Base-by-base conservation (phyloP, 2,797 vertebrate genomes). In the Lagorchestes hirsutus region DNA sequence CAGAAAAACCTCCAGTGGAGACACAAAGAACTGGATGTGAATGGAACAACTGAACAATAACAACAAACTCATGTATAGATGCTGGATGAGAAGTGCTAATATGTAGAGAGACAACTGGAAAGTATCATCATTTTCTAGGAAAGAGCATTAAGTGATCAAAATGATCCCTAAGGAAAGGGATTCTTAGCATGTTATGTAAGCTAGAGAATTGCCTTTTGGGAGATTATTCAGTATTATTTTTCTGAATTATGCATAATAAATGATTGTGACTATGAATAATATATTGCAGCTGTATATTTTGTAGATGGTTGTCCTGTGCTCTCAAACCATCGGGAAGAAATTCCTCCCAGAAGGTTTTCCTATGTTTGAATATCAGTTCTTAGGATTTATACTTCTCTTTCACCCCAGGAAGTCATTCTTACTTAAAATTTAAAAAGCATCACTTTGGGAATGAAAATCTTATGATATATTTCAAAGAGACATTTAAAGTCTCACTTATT, bases 141-240 rank as follows among this genome's bases (percentile, higher is more conserved):
- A 40, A 46, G 12, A 67, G 1, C n/a, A 0, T 74, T 40, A 46
- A 82, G 74, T 82, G 74, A 82, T 82, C n/a, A 82, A 24, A 82
- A 82, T 82, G 6, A 82, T 22, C 40, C n/a, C 67, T 22, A 74
- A 74, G 34, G 34, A n/a, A 67, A 67, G 62, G n/a, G 12, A n/a
- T 67, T n/a, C 34, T 67, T 67, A 28, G 52, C 92, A n/a, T 67
- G 62, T 96, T 67, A 91, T 55, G 50, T 52, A 18, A 93, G 56
- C 24, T 91, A 93, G 22, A 74, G 67, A 92, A 91, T 94, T 12
- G 95, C 82, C 5, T n/a, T 56, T 93, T 31, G 40, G 28, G 52
- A 96, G 95, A 90, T 96, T 59, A 96, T 56, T 94, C 11, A 92
- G 56, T 92, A 92, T 93, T 90, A 87, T 54, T 96, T 94, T 82